Conservation (phyloP, 2,888 invertebrate genomes). For the Pseudococcus jackbeardsleyi region DNA sequence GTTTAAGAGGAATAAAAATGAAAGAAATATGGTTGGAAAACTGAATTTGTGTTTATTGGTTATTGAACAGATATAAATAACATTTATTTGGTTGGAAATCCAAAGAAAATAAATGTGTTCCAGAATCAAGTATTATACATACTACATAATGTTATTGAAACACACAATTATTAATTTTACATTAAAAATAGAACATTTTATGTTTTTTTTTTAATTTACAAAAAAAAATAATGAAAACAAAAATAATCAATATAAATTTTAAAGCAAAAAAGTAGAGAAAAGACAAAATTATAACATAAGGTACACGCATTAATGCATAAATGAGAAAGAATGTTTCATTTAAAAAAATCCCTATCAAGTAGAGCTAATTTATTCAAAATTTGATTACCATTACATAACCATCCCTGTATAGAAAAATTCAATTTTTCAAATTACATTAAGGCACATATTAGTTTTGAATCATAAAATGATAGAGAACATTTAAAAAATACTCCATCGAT, state of each 20-base stretch:
- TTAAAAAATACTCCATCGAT: background rate
- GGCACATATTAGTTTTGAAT: background rate
- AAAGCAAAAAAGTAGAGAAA: background rate
- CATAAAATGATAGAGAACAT: background rate
- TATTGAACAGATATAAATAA: no score
- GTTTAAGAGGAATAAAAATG: no score
- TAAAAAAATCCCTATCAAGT: background rate
- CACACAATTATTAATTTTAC: background rate
- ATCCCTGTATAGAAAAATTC: background rate
- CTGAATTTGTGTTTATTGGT: no score
- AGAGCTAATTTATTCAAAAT: background rate
- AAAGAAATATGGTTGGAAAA: no score
- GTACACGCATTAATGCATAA: background rate
- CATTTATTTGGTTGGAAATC: no score
- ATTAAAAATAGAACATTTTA: background rate
- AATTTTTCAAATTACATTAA: background rate
- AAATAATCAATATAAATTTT: background rate
- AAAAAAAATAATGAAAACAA: background rate
- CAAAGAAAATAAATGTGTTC: no score
- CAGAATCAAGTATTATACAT: no score
- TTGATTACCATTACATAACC: background rate
- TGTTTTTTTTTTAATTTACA: background rate
- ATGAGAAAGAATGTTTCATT: background rate
- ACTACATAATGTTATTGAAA: constrained; percentile 18
- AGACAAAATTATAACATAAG: background rate